Percentiles rank a stretch among this genome's conserved stretches.
Conservation (phyloP, 2,113 vertebrate genomes). For the Deroptyus accipitrinus region DNA sequence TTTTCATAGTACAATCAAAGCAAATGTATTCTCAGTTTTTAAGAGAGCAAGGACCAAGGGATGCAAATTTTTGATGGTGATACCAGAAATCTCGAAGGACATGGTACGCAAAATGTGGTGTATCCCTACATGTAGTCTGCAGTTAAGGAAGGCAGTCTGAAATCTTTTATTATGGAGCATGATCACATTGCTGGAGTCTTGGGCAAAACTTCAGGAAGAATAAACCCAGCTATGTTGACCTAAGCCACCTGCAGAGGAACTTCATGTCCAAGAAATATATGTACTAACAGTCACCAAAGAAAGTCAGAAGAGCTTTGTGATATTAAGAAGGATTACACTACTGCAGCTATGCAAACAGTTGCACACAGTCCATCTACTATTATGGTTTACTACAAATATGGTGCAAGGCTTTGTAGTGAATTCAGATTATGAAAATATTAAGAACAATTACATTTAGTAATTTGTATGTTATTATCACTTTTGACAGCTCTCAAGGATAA, state of each 20-base stretch:
- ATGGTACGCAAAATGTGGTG: background rate
- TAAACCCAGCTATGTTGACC: background rate
- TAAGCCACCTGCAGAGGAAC: background rate
- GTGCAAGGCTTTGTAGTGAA: background rate
- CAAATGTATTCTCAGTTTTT: background rate
- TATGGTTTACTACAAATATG: background rate
- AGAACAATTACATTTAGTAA: background rate
- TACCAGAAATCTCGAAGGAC: background rate
- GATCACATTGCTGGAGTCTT: background rate
- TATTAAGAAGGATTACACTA: background rate
- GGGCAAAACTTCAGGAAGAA: background rate
- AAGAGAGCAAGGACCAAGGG: background rate
- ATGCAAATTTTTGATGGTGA: background rate
- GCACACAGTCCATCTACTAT: background rate
- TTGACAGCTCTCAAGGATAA: background rate
- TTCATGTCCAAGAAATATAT: background rate
- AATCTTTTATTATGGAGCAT: background rate
- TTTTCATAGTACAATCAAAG: background rate
- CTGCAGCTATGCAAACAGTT: background rate
- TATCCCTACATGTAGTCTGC: background rate
- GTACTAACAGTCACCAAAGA: background rate
- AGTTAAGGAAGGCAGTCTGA: background rate
- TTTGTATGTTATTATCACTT: background rate
- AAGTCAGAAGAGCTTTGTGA: background rate
- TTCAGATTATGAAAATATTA: slow-evolving; percentile 10